Evolutionary conservation across 2,113 vertebrate genomes (phyloP).

Genomic region (Acrocephalus arundinaceus): DNA sequence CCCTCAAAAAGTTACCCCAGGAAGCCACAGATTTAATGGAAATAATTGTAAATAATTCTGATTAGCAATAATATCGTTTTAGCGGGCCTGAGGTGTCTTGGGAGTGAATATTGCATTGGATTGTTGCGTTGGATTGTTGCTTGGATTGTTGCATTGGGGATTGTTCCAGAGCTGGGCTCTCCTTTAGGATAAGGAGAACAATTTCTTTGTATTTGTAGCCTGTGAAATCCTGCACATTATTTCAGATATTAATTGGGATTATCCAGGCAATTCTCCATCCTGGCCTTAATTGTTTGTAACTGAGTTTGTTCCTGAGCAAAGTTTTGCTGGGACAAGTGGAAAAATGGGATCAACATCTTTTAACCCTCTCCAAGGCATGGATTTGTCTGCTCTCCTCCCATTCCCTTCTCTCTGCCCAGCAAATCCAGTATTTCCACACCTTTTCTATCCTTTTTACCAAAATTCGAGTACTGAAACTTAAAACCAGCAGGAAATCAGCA

Average conservation of each 20-base stretch:
- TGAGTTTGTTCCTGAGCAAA: neutral
- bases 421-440: neutral
- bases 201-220: neutral
- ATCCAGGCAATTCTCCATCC: too few relatives aligned
- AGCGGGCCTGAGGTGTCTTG: neutral
- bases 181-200: neutral
- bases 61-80: neutral
- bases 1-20: neutral
- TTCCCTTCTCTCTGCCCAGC: neutral
- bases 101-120: accelerated
- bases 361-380: neutral
- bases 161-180: neutral
- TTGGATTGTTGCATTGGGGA: too few relatives aligned
- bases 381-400: neutral
- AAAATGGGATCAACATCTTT: neutral
- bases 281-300: neutral
- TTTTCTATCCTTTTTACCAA: neutral
- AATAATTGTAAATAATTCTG: neutral
- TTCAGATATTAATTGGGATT: neutral
- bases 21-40: neutral
- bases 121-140: too few relatives aligned
- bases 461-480: neutral
- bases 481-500: neutral
- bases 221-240: neutral
- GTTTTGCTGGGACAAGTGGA: neutral